Conservation (phyloP, 1,140 invertebrate species). For the Proctacanthus coquilletti region DNA sequence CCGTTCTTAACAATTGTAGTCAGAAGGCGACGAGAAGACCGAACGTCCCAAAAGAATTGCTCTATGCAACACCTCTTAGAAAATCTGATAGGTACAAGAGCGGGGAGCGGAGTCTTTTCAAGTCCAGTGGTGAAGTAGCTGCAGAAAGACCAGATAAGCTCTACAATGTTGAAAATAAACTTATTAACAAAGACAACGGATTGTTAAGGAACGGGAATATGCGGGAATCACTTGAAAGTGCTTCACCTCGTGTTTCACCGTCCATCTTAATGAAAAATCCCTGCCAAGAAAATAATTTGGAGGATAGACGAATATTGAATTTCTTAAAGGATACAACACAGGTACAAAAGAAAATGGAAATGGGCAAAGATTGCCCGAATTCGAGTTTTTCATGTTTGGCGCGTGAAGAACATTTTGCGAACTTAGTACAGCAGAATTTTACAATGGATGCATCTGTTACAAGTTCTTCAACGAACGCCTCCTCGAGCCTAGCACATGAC, state of each 20-base stretch:
- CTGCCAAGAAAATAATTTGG: slow-evolving; percentile 14
- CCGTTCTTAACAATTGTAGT: slow-evolving; percentile 12
- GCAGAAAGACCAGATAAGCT: neutral
- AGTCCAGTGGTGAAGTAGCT: slow-evolving; percentile 3
- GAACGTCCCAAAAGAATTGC: slow-evolving; percentile 25
- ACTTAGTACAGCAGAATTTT: slow-evolving; percentile 28
- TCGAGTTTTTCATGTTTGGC: slow-evolving; percentile 28
- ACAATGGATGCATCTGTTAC: neutral
- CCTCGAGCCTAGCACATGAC: neutral
- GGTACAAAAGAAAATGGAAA: slow-evolving; percentile 27
- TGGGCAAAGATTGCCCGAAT: slow-evolving; percentile 24
- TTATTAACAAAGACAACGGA: neutral
- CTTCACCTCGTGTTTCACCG: too few relatives aligned
- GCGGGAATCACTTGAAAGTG: too few relatives aligned
- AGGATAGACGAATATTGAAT: slow-evolving; percentile 27
- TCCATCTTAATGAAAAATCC: too few relatives aligned
- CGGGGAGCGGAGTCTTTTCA: slow-evolving; percentile 17
- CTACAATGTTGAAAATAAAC: neutral
- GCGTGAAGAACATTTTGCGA: slow-evolving; percentile 28
- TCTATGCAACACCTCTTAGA: slow-evolving; percentile 26
- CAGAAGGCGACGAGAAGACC: slow-evolving; percentile 6
- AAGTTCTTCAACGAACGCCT: neutral
- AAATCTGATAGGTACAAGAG: slow-evolving; percentile 30
- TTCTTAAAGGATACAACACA: slow-evolving; percentile 29
- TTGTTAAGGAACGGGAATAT: slow-evolving; percentile 1